A percentile compares a stretch with the other conserved stretches of the same genome.
phyloP scores from a whole-genome alignment of 2,113 vertebrate genomes.

The Diadophis punctatus region DNA sequence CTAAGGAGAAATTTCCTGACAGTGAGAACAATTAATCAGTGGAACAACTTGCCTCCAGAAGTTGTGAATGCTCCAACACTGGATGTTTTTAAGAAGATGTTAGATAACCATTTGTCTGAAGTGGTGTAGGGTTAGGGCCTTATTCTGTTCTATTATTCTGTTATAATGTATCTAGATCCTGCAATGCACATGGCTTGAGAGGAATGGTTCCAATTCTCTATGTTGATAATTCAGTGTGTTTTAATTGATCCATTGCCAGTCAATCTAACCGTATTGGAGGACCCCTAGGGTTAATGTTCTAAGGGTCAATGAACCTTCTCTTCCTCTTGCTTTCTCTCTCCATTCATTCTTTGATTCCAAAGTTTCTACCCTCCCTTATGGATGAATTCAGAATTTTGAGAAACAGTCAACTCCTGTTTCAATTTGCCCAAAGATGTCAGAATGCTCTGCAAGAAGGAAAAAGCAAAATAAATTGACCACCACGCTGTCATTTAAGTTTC shows the following conservation, averaged over 20 bases:
- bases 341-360: not conserved
- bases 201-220: not conserved
- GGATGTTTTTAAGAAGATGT: not conserved
- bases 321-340: not conserved
- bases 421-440: constrained; percentile 45
- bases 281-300: not conserved
- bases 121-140: not conserved
- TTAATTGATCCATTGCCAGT: not conserved
- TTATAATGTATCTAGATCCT: not conserved
- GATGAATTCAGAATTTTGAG: constrained; percentile 55
- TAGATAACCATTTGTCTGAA: not conserved
- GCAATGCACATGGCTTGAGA: not conserved
- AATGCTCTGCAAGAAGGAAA: constrained; percentile 50
- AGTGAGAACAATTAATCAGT: not conserved
- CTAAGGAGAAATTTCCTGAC: not conserved
- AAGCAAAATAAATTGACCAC: constrained; percentile 59
- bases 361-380: not conserved
- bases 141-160: not conserved
- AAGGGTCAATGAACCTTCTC: not conserved
- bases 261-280: not conserved
- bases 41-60: not conserved
- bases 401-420: constrained; percentile 58
- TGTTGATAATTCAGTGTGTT: not conserved
- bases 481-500: constrained; percentile 67
- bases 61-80: not conserved